A percentile compares a stretch with the other conserved stretches of the same genome.
Conservation (phyloP, 35 echinoderm and acorn worm species). For the Nesometra sesokonis region DNA sequence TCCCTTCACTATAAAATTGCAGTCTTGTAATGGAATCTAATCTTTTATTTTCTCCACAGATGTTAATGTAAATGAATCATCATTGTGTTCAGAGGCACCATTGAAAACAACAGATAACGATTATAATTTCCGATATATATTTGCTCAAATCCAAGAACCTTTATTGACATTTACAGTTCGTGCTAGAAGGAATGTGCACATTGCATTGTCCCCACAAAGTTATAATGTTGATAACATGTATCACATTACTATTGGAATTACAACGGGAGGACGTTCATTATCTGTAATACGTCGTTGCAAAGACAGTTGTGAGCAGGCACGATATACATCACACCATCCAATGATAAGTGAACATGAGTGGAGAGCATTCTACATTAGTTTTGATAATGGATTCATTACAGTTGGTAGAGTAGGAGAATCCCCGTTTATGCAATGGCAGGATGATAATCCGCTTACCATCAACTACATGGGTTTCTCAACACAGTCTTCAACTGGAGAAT, state of each 20-base stretch:
- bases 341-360: not conserved
- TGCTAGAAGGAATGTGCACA: not conserved
- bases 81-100: not conserved
- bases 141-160: not conserved
- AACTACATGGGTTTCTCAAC: conserved; percentile 17
- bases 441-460: conserved; percentile 1
- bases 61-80: not conserved
- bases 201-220: not conserved
- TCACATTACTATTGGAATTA: not conserved
- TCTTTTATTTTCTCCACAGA: too few relatives aligned
- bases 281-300: conserved; percentile 13
- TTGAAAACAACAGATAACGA: not conserved
- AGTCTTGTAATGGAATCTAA: too few relatives aligned
- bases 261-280: not conserved
- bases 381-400: not conserved
- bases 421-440: conserved; percentile 22
- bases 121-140: not conserved
- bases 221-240: conserved; percentile 5
- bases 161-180: not conserved
- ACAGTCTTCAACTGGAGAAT: not conserved
- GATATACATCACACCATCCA: not conserved
- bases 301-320: not conserved
- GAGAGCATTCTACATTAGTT: conserved; percentile 1
- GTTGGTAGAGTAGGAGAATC: not conserved
- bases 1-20: too few relatives aligned